These are phyloP conservation scores for Chlorocebus sabaeus DNA, from an alignment of 2,113 vertebrate species.

Conservation along the genomic window DNA sequence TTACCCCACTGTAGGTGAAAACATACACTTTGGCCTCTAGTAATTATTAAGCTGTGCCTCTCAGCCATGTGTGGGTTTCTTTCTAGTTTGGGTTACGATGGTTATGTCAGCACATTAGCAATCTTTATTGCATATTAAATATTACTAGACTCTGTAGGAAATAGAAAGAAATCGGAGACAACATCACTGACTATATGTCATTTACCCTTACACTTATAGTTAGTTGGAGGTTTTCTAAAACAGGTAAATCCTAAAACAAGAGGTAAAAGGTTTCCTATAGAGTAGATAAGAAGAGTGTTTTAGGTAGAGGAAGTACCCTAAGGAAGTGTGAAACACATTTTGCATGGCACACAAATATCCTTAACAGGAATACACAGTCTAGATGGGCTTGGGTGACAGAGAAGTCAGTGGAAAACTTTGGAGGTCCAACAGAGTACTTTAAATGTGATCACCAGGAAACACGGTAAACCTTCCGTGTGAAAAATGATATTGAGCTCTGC, in stretches of 20 bases:
- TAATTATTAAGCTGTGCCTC: neutral
- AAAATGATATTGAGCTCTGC: neutral
- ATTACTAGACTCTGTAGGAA: neutral
- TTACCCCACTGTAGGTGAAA: neutral
- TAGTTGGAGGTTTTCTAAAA: neutral
- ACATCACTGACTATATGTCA: neutral
- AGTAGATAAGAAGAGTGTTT: neutral
- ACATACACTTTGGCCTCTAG: neutral
- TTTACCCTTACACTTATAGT: neutral
- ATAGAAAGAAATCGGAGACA: conserved; percentile 22
- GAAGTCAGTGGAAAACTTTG: neutral
- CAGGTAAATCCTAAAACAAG: neutral
- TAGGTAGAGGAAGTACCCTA: neutral
- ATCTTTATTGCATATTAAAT: neutral
- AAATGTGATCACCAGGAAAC: neutral
- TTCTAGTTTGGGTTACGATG: neutral
- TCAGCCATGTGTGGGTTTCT: neutral
- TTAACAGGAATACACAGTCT: neutral
- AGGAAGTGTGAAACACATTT: neutral
- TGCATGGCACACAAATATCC: neutral
- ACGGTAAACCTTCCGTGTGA: neutral
- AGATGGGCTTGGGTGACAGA: neutral
- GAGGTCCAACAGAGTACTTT: neutral
- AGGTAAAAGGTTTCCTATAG: neutral
- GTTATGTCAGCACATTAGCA: neutral